These are phyloP conservation scores for Drosophila auraria DNA, from an alignment of 1,140 invertebrate species.

Conservation along the genomic window DNA sequence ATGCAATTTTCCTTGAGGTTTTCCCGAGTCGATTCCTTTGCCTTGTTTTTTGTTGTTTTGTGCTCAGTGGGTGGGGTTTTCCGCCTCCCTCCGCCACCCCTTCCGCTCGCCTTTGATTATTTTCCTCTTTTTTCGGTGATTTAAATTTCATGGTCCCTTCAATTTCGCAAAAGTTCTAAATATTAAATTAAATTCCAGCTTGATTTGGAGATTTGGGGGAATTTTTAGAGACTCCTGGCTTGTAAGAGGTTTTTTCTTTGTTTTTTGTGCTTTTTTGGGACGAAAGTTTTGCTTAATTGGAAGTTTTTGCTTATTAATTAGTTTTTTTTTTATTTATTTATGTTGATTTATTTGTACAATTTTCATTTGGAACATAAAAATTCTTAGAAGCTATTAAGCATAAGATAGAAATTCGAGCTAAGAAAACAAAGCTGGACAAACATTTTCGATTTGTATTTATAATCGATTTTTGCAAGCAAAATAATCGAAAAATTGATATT, in stretches of 20 bases:
- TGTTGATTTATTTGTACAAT: neutral
- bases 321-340: neutral
- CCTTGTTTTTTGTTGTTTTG: slow-evolving; percentile 46
- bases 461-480: no score
- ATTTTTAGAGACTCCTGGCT: slow-evolving; percentile 1
- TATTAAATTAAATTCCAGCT: slow-evolving; percentile 78
- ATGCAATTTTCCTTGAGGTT: slow-evolving; percentile 83
- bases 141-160: slow-evolving; percentile 82
- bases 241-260: neutral
- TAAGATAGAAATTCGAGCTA: no score
- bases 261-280: neutral
- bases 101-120: slow-evolving; percentile 16
- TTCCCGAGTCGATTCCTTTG: slow-evolving; percentile 55
- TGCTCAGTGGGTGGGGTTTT: slow-evolving; percentile 60
- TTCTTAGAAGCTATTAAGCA: no score
- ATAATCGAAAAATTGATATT: no score
- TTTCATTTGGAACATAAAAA: no score
- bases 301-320: neutral
- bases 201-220: slow-evolving; percentile 12
- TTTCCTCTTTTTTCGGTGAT: slow-evolving; percentile 59
- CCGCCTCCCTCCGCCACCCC: slow-evolving; percentile 9
- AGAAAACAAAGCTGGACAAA: no score
- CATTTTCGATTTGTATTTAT: no score
- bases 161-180: slow-evolving; percentile 74
- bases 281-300: neutral